Evolutionary conservation across 2,113 vertebrate genomes (phyloP), one percentile per base, ranked within the genome.

Genomic region (Tupaia chinensis): DNA sequence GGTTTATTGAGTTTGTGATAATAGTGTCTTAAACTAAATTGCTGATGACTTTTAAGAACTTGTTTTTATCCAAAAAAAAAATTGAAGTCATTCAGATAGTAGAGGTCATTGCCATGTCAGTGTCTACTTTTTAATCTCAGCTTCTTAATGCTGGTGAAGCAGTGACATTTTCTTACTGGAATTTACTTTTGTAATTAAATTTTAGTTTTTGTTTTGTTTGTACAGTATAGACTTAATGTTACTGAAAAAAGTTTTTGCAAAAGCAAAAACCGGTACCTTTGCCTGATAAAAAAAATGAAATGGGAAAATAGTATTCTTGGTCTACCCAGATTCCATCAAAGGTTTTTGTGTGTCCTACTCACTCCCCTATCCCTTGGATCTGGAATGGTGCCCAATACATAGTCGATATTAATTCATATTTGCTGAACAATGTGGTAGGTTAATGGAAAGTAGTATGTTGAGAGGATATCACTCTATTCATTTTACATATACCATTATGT

Each of bases 371-470:
- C 1, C 29, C 22, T 23, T 60, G 7, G n/a, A 17, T 27, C 79
- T 54, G 86, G 11, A 56, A 14, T 16, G 23, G 1, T 91, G 19
- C 5, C 32, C 66, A 70, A 72, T 14, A 73, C 53, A 44, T 44
- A 22, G 61, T 69, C 63, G 6, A 5, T 72, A 1, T 86, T 80
- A 22, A 65, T 0, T 66, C 69, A 34, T 73, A 66, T 85, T 83
- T 89, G 58, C 63, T 94, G 22, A 93, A 54, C 17, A 93, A 84
- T 95, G 4, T 63, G 80, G 9, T 68, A 76, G 69, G 32, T 14
- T 97, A 60, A 29, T 77, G 29, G 81, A 23, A 91, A 63, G 12
- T 78, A n/a, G 70, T 90, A 91, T 53, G 69, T 95, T 93, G 34
- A 76, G 27, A 91, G 10, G 73, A 56, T 83, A 56, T 58, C 53